These are phyloP conservation scores for Phlogophora meticulosa DNA, from an alignment of 2,888 invertebrate genomes.

Conservation along the genomic window DNA sequence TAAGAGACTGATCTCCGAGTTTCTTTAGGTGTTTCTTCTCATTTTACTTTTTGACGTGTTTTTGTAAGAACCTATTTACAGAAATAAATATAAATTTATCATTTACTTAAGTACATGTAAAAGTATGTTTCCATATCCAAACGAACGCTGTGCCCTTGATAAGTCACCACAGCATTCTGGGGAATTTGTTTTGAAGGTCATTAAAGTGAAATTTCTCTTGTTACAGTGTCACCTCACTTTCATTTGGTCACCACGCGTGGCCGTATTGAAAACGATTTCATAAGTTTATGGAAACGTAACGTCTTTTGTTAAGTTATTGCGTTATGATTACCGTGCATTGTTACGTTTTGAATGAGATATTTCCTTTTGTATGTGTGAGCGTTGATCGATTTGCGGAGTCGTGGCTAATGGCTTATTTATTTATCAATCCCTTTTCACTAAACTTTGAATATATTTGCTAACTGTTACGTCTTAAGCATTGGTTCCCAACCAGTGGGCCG, in stretches of 20 bases:
- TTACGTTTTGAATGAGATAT: slow-evolving; percentile 46
- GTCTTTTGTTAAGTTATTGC: slow-evolving; percentile 66
- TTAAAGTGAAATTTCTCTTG: slow-evolving; percentile 74
- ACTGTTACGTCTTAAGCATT: too few relatives aligned
- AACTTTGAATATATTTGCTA: background rate
- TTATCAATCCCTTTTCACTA: slow-evolving; percentile 15
- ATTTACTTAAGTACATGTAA: background rate
- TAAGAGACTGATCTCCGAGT: too few relatives aligned
- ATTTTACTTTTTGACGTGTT: too few relatives aligned
- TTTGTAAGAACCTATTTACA: too few relatives aligned
- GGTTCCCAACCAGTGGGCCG: too few relatives aligned
- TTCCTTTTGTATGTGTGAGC: slow-evolving; percentile 28
- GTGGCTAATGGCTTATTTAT: slow-evolving; percentile 24
- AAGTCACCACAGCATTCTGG: slow-evolving; percentile 22
- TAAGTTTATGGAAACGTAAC: slow-evolving; percentile 66
- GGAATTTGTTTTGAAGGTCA: slow-evolving; percentile 69
- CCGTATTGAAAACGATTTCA: slow-evolving; percentile 59
- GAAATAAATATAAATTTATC: too few relatives aligned
- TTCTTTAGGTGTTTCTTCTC: too few relatives aligned
- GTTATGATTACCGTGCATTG: slow-evolving; percentile 66
- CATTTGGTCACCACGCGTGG: slow-evolving; percentile 67
- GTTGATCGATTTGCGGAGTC: slow-evolving; percentile 37
- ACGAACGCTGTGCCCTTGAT: slow-evolving; percentile 45
- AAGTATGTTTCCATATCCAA: slow-evolving; percentile 44
- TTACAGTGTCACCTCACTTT: slow-evolving; percentile 76